A percentile compares a stretch with the other conserved stretches of the same genome.
Evolutionary conservation across 2,888 invertebrate species (phyloP).

Genomic region (Trachelus stipa): DNA sequence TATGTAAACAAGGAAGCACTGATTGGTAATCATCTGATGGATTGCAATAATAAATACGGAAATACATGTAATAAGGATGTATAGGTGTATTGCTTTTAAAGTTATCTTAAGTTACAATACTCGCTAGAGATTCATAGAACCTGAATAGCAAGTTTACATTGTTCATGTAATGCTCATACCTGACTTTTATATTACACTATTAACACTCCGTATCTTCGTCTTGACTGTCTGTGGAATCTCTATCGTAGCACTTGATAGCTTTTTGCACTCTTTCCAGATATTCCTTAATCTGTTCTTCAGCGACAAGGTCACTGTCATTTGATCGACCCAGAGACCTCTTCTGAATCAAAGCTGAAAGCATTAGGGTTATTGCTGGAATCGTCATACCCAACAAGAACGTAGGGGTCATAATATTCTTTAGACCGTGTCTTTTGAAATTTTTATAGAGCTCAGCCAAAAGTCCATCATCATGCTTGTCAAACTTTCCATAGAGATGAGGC

Average conservation of each 20-base stretch:
- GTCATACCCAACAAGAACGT: conserved; percentile 58
- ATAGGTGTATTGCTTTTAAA: too few relatives aligned
- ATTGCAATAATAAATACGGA: too few relatives aligned
- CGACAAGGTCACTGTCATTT: conserved; percentile 28
- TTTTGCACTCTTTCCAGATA: conserved; percentile 46
- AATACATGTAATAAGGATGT: too few relatives aligned
- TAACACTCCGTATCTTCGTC: conserved; percentile 1
- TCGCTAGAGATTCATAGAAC: too few relatives aligned
- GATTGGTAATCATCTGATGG: too few relatives aligned
- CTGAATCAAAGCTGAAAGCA: conserved; percentile 57
- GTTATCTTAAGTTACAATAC: too few relatives aligned
- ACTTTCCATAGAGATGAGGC: conserved; percentile 57
- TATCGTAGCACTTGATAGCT: conserved; percentile 47
- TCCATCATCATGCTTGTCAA: conserved; percentile 46
- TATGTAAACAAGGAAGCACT: too few relatives aligned
- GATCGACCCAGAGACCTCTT: conserved; percentile 53
- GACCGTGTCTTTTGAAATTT: conserved; percentile 58
- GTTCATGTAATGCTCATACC: too few relatives aligned
- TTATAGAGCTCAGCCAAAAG: conserved; percentile 53
- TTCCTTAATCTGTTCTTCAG: conserved; percentile 46
- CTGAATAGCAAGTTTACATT: too few relatives aligned
- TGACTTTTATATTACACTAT: neutral
- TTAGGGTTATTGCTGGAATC: conserved; percentile 56
- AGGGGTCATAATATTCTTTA: conserved; percentile 61
- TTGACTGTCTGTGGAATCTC: neutral